These are phyloP conservation scores for Anthoscopus minutus DNA, from an alignment of 2,113 vertebrate genomes.

Conservation along the genomic window DNA sequence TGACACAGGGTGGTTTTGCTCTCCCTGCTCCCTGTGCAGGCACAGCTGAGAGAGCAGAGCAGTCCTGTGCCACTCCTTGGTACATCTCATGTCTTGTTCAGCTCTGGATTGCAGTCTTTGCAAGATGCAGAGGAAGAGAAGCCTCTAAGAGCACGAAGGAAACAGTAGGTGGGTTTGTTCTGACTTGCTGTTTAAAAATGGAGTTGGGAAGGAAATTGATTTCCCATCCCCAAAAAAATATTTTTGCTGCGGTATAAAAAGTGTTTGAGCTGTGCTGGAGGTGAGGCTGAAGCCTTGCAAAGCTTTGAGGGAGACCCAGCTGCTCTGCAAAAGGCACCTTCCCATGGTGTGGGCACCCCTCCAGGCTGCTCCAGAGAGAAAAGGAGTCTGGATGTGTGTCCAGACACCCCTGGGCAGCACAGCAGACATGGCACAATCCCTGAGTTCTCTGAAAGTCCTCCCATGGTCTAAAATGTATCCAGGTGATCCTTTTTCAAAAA, in stretches of 20 bases:
- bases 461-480: neutral
- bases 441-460: neutral
- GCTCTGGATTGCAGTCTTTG: neutral
- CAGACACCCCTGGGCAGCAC: neutral
- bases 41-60: neutral
- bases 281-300: neutral
- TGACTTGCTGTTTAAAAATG: conserved; percentile 16
- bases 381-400: neutral
- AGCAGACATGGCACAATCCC: neutral
- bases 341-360: too few species aligned
- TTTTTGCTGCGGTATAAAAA: neutral
- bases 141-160: neutral
- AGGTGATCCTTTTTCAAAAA: neutral
- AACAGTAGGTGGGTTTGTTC: conserved; percentile 1
- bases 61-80: neutral
- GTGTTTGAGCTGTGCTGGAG: neutral
- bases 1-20: neutral
- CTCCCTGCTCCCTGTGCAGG: neutral
- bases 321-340: neutral
- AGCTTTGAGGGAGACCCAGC: neutral
- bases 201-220: neutral
- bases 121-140: neutral
- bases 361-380: neutral
- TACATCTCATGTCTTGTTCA: rapidly evolving
- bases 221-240: neutral